A percentile compares a stretch with the other conserved stretches of the same genome.
Conservation (phyloP, 1,140 invertebrate species). For the Dendroctonus ponderosae region DNA sequence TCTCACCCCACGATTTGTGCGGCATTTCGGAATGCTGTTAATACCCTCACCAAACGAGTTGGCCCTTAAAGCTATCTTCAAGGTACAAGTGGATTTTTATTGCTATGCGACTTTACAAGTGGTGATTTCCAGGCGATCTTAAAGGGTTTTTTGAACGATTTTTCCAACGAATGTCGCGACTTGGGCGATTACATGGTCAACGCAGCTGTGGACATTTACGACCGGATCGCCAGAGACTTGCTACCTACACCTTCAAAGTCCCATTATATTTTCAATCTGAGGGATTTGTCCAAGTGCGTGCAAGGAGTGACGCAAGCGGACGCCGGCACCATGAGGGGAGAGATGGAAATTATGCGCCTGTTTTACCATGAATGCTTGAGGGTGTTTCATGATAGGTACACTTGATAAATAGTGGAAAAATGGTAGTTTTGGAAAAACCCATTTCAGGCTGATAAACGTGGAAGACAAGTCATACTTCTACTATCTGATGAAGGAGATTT, state of each 20-base stretch:
- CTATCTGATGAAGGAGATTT: slow-evolving; percentile 64
- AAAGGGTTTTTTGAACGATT: slow-evolving; percentile 73
- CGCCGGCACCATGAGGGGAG: slow-evolving; percentile 61
- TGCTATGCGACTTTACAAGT: neutral
- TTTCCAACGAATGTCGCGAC: slow-evolving; percentile 67
- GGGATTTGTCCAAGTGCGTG: slow-evolving; percentile 86
- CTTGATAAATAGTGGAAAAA: neutral
- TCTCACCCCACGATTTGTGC: slow-evolving; percentile 76
- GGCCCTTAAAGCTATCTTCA: slow-evolving; percentile 78
- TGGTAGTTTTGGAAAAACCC: neutral
- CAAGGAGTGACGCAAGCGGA: slow-evolving; percentile 80
- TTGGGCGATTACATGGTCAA: slow-evolving; percentile 72
- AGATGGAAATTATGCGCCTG: slow-evolving; percentile 65
- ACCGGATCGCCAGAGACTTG: slow-evolving; percentile 72
- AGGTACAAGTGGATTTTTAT: slow-evolving; percentile 53
- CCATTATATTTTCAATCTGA: slow-evolving; percentile 89
- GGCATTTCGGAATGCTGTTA: slow-evolving; percentile 80
- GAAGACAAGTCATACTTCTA: slow-evolving; percentile 80
- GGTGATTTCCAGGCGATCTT: slow-evolving; percentile 63
- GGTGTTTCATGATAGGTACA: slow-evolving; percentile 81
- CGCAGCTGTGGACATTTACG: slow-evolving; percentile 78
- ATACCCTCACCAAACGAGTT: slow-evolving; percentile 72
- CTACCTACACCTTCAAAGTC: slow-evolving; percentile 85
- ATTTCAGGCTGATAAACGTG: slow-evolving; percentile 64
- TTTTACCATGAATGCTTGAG: slow-evolving; percentile 89